Evolutionary conservation across 1,140 invertebrate genomes (phyloP).

Genomic region (Oppia nitens): DNA sequence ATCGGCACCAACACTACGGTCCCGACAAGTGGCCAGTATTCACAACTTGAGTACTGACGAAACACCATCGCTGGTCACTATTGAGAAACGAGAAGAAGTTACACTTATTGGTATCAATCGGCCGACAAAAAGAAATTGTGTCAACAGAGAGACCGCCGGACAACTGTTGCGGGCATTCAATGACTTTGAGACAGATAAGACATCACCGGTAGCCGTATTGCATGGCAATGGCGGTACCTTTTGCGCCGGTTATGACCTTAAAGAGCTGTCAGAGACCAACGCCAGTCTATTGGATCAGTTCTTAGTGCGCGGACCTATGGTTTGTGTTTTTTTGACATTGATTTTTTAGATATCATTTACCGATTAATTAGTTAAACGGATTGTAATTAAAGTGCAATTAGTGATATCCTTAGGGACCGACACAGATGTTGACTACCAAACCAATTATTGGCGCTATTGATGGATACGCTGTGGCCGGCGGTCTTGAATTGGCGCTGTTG

Average conservation of each 20-base stretch:
- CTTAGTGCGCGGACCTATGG: background rate
- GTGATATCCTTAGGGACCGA: conserved; percentile 27
- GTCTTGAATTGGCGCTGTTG: conserved; percentile 70
- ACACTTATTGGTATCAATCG: conserved; percentile 69
- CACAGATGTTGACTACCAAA: conserved; percentile 48
- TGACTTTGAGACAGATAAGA: conserved; percentile 55
- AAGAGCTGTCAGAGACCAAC: conserved; percentile 30
- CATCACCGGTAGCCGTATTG: conserved; percentile 47
- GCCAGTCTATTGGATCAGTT: conserved; percentile 21
- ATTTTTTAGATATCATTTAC: background rate
- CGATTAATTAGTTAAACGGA: background rate
- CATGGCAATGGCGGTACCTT: conserved; percentile 74
- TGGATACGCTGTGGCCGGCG: conserved; percentile 73
- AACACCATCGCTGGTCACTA: conserved; percentile 30
- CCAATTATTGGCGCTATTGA: conserved; percentile 64
- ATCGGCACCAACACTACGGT: no score
- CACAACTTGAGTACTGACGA: no score
- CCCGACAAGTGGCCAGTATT: no score
- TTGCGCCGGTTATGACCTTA: conserved; percentile 66
- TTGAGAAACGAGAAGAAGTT: conserved; percentile 42
- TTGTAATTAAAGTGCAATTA: background rate
- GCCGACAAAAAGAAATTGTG: conserved; percentile 57
- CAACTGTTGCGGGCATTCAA: conserved; percentile 50
- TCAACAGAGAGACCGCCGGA: conserved; percentile 46
- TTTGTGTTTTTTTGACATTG: background rate